A percentile compares a stretch with the other conserved stretches of the same genome.
These are phyloP conservation scores for Pseudoatta argentina DNA, from an alignment of 1,140 invertebrate species.

Conservation along the genomic window DNA sequence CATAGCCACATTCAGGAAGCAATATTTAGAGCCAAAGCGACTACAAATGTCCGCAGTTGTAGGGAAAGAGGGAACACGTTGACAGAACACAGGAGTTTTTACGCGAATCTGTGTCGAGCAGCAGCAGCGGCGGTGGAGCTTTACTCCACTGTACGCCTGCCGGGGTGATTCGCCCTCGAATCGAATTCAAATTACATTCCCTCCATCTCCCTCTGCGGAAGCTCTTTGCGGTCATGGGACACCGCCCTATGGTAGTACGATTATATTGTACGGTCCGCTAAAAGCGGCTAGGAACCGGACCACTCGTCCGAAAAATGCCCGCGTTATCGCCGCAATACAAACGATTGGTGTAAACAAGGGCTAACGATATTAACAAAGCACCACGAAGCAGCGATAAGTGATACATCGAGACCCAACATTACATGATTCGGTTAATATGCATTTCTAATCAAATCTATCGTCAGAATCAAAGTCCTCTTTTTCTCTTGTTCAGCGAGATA, in stretches of 20 bases:
- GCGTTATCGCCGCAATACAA: conserved; percentile 58
- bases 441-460: not conserved
- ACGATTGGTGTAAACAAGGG: conserved; percentile 60
- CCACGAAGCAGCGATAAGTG: conserved; percentile 9
- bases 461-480: not conserved
- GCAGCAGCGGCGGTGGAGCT: conserved; percentile 22
- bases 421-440: not conserved
- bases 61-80: conserved; percentile 48
- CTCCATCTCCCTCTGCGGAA: conserved; percentile 73
- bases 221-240: conserved; percentile 79
- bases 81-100: conserved; percentile 26
- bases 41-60: conserved; percentile 42
- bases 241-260: conserved; percentile 71
- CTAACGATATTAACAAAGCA: conserved; percentile 44
- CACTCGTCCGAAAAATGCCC: conserved; percentile 58
- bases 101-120: conserved; percentile 61
- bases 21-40: conserved; percentile 35
- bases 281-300: conserved; percentile 55
- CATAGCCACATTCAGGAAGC: conserved; percentile 37
- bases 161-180: conserved; percentile 66
- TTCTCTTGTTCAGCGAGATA: not conserved
- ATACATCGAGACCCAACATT: not conserved
- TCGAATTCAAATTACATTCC: conserved; percentile 75
- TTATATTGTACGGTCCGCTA: conserved; percentile 67
- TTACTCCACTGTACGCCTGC: conserved; percentile 38